phyloP scores from a whole-genome alignment of 2,888 invertebrate genomes.

The Drosophila birchii region DNA sequence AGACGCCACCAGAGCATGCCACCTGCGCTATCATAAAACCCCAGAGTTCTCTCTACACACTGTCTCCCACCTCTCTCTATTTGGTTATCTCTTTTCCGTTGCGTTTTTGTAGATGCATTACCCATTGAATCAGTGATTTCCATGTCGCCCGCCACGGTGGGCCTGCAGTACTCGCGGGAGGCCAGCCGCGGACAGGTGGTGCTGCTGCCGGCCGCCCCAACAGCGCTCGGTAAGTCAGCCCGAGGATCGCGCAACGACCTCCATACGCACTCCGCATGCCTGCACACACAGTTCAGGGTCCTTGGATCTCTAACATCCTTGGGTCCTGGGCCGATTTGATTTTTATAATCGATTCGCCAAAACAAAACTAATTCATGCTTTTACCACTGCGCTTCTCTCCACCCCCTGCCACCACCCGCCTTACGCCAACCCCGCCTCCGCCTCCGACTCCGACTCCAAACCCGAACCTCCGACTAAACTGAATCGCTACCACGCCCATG shows the following conservation, averaged over 20 bases:
- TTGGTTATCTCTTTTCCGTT: slow-evolving; percentile 58
- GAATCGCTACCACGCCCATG: slow-evolving; percentile 47
- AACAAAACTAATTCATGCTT: slow-evolving; percentile 78
- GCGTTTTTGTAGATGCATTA: slow-evolving; percentile 87
- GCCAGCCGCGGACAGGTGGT: slow-evolving; percentile 93
- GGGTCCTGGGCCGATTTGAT: slow-evolving; percentile 57
- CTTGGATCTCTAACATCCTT: slow-evolving; percentile 27
- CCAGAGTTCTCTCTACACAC: slow-evolving; percentile 13
- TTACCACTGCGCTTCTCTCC: slow-evolving; percentile 76
- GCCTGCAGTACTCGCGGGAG: slow-evolving; percentile 94
- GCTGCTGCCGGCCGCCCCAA: slow-evolving; percentile 90
- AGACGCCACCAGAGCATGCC: background rate
- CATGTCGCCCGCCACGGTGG: slow-evolving; percentile 90
- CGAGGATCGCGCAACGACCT: slow-evolving; percentile 17
- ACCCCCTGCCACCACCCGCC: slow-evolving; percentile 31
- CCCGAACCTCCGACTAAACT: slow-evolving; percentile 48
- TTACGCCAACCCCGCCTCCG: slow-evolving; percentile 16
- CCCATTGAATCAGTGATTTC: slow-evolving; percentile 91
- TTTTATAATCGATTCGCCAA: slow-evolving; percentile 50
- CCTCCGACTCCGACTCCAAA: slow-evolving; percentile 32
- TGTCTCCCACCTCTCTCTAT: slow-evolving; percentile 32
- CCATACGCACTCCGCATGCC: slow-evolving; percentile 46
- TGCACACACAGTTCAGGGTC: slow-evolving; percentile 29
- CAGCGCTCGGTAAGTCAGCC: slow-evolving; percentile 85
- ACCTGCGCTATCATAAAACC: background rate